phyloP scores from a whole-genome alignment of 2,113 vertebrate species.

The Mus pahari region DNA sequence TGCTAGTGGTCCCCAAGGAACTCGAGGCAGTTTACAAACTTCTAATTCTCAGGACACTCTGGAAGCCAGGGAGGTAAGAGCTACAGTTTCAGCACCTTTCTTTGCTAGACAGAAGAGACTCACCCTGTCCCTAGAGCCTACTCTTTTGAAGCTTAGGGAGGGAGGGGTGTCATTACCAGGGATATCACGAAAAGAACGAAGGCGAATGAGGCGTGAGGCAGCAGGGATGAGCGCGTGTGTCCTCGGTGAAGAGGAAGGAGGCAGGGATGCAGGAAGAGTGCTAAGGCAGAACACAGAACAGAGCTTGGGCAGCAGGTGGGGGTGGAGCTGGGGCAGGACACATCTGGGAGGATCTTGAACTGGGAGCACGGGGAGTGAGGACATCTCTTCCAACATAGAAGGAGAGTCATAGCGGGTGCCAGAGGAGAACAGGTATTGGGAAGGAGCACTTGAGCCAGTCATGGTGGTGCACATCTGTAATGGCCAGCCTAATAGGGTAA shows the following conservation, averaged over 20 bases:
- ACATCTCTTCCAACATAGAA: not conserved
- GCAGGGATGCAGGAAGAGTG: not conserved
- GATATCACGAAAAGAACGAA: not conserved
- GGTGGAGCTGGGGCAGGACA: fast-evolving
- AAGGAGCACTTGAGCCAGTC: not conserved
- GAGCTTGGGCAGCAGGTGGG: fast-evolving
- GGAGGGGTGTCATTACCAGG: not conserved
- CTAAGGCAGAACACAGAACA: not conserved
- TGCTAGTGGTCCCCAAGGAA: conserved; percentile 56
- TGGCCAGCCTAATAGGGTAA: not conserved
- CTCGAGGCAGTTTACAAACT: conserved; percentile 69
- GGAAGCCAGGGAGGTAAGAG: not conserved
- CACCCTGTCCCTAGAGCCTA: not conserved
- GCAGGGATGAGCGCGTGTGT: not conserved
- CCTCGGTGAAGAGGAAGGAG: not conserved
- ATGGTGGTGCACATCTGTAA: not conserved
- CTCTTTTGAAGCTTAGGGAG: not conserved
- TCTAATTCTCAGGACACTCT: conserved; percentile 65
- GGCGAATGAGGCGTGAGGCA: not conserved
- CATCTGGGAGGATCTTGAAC: no score
- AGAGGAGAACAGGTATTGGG: not conserved
- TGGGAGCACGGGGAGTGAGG: not conserved
- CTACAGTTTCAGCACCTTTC: not conserved
- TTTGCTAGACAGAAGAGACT: not conserved
- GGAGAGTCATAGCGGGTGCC: not conserved